Percentiles rank a stretch among this genome's conserved stretches.
phyloP scores from a whole-genome alignment of 1,140 invertebrate genomes.

The Carposina sasakii region DNA sequence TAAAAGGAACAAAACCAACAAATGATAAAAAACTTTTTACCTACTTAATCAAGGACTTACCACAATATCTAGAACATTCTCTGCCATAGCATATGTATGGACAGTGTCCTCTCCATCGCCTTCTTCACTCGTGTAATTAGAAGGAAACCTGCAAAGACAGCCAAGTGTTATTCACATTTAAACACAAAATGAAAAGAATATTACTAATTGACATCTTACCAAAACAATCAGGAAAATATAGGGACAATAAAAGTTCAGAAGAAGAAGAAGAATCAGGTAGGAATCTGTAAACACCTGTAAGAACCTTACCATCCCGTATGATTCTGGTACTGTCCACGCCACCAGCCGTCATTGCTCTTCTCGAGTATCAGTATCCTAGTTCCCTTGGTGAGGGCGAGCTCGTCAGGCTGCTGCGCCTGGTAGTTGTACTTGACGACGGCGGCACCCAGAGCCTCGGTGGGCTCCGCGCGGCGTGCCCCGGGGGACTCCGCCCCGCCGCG shows the following conservation, averaged over 20 bases:
- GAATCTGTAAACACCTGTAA: no score
- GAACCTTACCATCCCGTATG: conserved; percentile 82
- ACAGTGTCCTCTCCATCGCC: conserved; percentile 88
- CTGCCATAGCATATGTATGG: conserved; percentile 93
- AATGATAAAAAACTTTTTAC: no score
- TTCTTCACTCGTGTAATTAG: conserved; percentile 96
- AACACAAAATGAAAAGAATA: no score
- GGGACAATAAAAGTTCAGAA: no score
- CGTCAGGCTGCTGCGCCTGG: conserved; percentile 97
- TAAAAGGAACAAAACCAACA: no score
- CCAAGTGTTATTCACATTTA: no score
- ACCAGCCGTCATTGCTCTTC: conserved; percentile 99
- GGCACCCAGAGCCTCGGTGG: conserved; percentile 89
- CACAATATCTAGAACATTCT: conserved; percentile 95
- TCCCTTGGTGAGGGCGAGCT: conserved; percentile 93
- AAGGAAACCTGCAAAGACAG: conserved; percentile 89
- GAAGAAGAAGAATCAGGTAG: no score
- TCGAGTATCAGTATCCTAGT: conserved; percentile 95
- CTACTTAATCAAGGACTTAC: no score
- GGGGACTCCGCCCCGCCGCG: conserved; percentile 84
- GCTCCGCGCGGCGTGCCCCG: conserved; percentile 82
- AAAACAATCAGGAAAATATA: no score
- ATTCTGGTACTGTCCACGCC: conserved; percentile 91
- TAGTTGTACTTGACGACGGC: conserved; percentile 99
- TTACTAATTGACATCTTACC: no score